Percentiles rank a stretch among this genome's conserved stretches.
These are phyloP conservation scores for Papilio polytes DNA, from an alignment of 1,140 invertebrate species.

Conservation along the genomic window DNA sequence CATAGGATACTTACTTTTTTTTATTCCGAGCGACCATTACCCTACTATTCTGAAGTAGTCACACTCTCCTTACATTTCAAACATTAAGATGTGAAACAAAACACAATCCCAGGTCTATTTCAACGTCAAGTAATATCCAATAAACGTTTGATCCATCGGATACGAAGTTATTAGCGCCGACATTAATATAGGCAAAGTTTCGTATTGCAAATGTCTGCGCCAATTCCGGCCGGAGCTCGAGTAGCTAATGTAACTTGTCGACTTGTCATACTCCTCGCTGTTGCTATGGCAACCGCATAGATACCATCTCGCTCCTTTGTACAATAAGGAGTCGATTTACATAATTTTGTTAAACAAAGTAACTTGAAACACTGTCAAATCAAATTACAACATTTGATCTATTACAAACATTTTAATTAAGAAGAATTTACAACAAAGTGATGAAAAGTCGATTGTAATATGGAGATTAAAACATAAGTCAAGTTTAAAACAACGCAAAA, in stretches of 20 bases:
- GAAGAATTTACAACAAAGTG: too few species aligned
- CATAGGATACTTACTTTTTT: too few species aligned
- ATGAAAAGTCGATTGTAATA: background rate
- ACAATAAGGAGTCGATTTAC: background rate
- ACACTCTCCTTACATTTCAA: too few species aligned
- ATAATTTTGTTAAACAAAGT: background rate
- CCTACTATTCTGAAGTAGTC: too few species aligned
- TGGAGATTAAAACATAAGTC: background rate
- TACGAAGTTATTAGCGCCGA: constrained; percentile 13
- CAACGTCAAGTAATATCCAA: background rate
- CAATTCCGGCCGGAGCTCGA: constrained; percentile 29
- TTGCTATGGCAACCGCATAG: constrained; percentile 18
- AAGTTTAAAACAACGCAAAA: background rate
- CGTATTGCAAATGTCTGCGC: constrained; percentile 30
- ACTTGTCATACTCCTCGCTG: constrained; percentile 13
- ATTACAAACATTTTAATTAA: background rate
- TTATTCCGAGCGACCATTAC: too few species aligned
- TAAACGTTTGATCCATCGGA: constrained; percentile 22
- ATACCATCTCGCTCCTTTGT: constrained; percentile 6
- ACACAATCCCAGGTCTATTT: background rate
- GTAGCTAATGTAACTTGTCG: constrained; percentile 24
- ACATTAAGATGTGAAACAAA: background rate
- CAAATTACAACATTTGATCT: background rate
- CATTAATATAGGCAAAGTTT: constrained; percentile 36
- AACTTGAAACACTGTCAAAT: background rate